These are phyloP conservation scores for Lithosia quadra DNA, from an alignment of 2,888 invertebrate species.

Conservation along the genomic window DNA sequence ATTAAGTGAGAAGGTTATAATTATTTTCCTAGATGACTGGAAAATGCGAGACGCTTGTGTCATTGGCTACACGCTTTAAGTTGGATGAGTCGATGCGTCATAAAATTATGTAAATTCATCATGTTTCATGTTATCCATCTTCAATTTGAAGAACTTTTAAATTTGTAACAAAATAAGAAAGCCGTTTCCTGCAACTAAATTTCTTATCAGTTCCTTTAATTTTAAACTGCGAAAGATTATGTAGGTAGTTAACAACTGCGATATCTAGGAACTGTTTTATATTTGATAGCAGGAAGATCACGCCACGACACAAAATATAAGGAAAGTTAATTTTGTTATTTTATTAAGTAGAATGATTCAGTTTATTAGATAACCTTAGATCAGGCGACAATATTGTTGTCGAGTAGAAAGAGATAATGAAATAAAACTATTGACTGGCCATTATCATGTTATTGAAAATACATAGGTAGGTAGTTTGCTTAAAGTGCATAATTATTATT, in stretches of 20 bases:
- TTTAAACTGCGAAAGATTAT: neutral
- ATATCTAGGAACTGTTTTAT: neutral
- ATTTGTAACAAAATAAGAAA: neutral
- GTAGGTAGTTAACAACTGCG: neutral
- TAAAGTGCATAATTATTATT: conserved; percentile 12
- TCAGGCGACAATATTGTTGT: conserved; percentile 6
- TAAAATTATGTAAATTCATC: no score
- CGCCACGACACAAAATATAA: conserved; percentile 6
- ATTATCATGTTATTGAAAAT: conserved; percentile 9
- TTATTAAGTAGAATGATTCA: neutral
- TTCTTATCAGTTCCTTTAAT: neutral
- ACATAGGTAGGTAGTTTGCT: neutral
- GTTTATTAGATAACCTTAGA: conserved; percentile 28
- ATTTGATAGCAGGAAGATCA: conserved; percentile 8
- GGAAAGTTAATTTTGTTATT: neutral
- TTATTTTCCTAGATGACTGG: no score
- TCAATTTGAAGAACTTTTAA: neutral
- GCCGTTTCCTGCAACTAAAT: neutral
- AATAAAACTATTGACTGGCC: conserved; percentile 2
- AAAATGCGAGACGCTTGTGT: no score
- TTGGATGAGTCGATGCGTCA: neutral
- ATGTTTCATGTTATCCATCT: no score
- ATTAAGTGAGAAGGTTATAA: no score
- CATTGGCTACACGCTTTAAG: no score
- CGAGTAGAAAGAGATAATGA: neutral